phyloP scores from a whole-genome alignment of 2,113 vertebrate genomes.

The Hemicordylus capensis region DNA sequence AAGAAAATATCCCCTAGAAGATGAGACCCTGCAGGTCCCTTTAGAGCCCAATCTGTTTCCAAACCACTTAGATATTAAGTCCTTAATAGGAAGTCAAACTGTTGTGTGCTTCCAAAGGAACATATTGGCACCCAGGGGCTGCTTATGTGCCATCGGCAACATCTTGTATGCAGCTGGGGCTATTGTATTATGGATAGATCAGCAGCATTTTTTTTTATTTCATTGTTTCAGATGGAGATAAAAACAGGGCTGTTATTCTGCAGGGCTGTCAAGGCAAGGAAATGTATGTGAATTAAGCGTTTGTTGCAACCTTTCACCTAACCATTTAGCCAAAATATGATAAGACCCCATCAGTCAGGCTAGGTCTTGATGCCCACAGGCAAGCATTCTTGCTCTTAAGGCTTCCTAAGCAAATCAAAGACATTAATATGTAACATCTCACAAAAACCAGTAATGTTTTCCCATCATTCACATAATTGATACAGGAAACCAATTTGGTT shows the following conservation, averaged over 20 bases:
- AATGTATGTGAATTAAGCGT: fast-evolving
- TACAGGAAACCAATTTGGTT: not conserved
- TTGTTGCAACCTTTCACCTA: not conserved
- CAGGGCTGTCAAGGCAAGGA: not conserved
- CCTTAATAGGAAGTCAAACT: constrained; percentile 35
- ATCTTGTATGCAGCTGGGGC: constrained; percentile 21
- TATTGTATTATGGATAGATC: not conserved
- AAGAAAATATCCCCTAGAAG: constrained; percentile 29
- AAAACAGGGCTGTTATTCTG: not conserved
- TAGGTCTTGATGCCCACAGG: not conserved
- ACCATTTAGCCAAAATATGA: not conserved
- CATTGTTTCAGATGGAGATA: constrained; percentile 4
- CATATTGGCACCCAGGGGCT: constrained; percentile 5
- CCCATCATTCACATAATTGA: not conserved
- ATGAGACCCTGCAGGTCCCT: constrained; percentile 40
- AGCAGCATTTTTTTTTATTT: constrained; percentile 22
- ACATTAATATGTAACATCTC: not conserved
- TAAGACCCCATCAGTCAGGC: not conserved
- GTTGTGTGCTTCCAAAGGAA: constrained; percentile 33
- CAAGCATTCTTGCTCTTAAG: not conserved
- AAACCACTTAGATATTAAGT: constrained; percentile 23
- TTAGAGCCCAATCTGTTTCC: constrained; percentile 44
- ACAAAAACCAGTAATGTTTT: not conserved
- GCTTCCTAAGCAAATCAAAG: fast-evolving
- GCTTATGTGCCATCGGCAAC: constrained; percentile 1